Percentiles rank a stretch among this genome's conserved stretches.
phyloP scores from a whole-genome alignment of 2,888 invertebrate genomes.

The Microplitis manilae region DNA sequence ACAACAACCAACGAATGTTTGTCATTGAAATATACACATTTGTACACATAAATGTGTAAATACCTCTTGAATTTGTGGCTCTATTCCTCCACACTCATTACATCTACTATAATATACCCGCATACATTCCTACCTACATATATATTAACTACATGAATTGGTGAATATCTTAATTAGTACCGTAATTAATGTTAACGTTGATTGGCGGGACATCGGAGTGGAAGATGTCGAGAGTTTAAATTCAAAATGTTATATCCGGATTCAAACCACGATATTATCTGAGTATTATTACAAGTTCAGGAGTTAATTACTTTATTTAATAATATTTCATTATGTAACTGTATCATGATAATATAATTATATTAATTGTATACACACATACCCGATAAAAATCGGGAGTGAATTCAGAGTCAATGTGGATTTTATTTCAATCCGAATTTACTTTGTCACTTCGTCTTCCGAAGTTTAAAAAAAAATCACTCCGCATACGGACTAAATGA shows the following conservation, averaged over 20 bases:
- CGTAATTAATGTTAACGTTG: constrained; percentile 70
- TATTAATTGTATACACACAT: too few relatives aligned
- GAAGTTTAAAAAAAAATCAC: too few relatives aligned
- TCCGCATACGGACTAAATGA: too few relatives aligned
- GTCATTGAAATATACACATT: neutral
- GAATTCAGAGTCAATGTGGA: too few relatives aligned
- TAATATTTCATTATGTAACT: neutral
- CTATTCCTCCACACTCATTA: constrained; percentile 51
- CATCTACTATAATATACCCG: neutral
- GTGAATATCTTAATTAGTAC: constrained; percentile 71
- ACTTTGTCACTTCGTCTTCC: too few relatives aligned
- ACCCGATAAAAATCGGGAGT: too few relatives aligned
- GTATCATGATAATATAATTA: too few relatives aligned
- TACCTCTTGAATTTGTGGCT: constrained; percentile 1
- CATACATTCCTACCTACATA: neutral
- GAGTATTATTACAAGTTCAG: neutral
- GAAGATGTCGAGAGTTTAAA: neutral
- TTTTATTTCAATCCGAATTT: too few relatives aligned
- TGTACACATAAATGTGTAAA: neutral
- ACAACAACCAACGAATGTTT: neutral
- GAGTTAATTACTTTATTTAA: neutral
- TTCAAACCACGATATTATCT: neutral
- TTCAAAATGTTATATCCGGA: neutral
- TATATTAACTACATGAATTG: constrained; percentile 58
- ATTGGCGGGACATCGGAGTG: constrained; percentile 64